Percentiles rank a stretch among this genome's conserved stretches.
phyloP scores from a whole-genome alignment of 2,888 invertebrate species.

The Yponomeuta cagnagella region DNA sequence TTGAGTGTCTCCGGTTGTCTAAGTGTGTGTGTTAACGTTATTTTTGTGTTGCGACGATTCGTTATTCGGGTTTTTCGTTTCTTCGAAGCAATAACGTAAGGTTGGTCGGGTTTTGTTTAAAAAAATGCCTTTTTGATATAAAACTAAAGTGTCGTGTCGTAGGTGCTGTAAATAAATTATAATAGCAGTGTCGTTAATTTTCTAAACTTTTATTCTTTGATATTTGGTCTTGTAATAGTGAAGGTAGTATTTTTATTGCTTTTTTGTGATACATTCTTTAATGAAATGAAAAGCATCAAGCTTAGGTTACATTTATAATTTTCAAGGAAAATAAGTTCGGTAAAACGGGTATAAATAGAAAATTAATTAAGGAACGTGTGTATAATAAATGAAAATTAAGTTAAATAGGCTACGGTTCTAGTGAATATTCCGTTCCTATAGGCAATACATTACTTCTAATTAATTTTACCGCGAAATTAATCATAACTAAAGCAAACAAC shows the following conservation, averaged over 20 bases:
- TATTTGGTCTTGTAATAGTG: not conserved
- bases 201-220: not conserved
- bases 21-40: conserved; percentile 20
- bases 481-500: not conserved
- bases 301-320: conserved; percentile 27
- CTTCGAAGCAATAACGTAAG: conserved; percentile 41
- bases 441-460: conserved; percentile 35
- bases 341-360: conserved; percentile 39
- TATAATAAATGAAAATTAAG: conserved; percentile 26
- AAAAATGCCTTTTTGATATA: conserved; percentile 21
- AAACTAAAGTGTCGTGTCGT: conserved; percentile 21
- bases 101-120: conserved; percentile 25
- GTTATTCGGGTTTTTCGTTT: conserved; percentile 20
- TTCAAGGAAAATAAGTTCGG: conserved; percentile 36
- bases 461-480: conserved; percentile 23
- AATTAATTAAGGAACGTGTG: conserved; percentile 26
- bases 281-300: conserved; percentile 16
- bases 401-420: conserved; percentile 14
- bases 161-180: conserved; percentile 23
- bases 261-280: conserved; percentile 15
- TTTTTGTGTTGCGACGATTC: conserved; percentile 22
- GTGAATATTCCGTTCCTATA: conserved; percentile 52
- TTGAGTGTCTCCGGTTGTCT: conserved; percentile 50
- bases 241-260: not conserved
- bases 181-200: conserved; percentile 17